Conservation (phyloP, 2,113 vertebrate genomes). For the Mus musculus region DNA sequence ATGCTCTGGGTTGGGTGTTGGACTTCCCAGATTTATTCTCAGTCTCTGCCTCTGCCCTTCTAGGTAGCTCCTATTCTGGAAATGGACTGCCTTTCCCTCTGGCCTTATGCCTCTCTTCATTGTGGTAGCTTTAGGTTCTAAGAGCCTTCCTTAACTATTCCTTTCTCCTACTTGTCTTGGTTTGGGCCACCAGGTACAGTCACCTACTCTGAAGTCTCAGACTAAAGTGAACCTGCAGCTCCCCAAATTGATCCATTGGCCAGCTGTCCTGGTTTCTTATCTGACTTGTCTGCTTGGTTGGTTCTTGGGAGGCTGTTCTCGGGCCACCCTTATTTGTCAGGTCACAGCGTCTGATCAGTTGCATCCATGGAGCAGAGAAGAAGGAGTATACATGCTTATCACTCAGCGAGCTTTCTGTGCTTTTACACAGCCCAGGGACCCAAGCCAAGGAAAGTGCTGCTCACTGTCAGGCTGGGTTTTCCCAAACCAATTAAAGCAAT, state of each 20-base stretch:
- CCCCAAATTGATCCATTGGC: not conserved
- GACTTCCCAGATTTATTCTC: not conserved
- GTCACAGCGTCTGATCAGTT: not conserved
- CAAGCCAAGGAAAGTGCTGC: no score
- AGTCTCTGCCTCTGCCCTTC: not conserved
- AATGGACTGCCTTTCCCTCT: not conserved
- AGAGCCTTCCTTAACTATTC: not conserved
- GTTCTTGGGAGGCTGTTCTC: not conserved
- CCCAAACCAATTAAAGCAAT: not conserved
- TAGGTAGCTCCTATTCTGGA: not conserved
- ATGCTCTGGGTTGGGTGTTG: not conserved
- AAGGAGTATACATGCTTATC: not conserved
- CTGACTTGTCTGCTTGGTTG: not conserved
- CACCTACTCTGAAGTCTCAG: not conserved
- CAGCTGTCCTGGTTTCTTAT: conserved; percentile 27
- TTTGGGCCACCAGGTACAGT: not conserved
- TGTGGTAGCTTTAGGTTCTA: not conserved
- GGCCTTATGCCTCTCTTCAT: not conserved
- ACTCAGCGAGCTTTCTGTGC: not conserved
- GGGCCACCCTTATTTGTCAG: not conserved
- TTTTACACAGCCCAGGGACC: not conserved
- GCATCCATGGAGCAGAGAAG: not conserved
- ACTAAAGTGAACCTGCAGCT: not conserved
- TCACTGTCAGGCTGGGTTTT: no score
- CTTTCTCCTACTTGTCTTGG: not conserved